Percentiles rank a stretch among this genome's conserved stretches.
Evolutionary conservation across 2,113 vertebrate species (phyloP).

Genomic region (Cynoglossus semilaevis): DNA sequence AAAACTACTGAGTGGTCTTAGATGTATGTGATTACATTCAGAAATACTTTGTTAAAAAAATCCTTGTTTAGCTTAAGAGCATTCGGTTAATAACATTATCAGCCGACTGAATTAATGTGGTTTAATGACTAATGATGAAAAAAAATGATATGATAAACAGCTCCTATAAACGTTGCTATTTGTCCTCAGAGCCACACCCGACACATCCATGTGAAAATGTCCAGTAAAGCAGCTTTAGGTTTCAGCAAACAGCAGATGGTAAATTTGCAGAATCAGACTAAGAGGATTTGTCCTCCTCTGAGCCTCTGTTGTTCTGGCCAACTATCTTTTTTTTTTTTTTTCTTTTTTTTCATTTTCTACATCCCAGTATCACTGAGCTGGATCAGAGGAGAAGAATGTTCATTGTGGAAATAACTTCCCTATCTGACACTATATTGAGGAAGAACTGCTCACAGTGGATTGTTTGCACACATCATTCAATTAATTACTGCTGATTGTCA

Average conservation of each 20-base stretch:
- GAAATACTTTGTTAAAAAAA: no score
- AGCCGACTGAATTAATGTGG: no score
- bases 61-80: no score
- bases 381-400: background rate
- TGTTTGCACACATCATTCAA: slow-evolving; percentile 8
- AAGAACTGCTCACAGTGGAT: no score
- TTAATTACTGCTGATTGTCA: background rate
- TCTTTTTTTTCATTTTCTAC: no score
- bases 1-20: no score
- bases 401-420: background rate
- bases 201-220: background rate
- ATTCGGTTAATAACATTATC: no score
- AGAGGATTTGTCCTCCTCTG: slow-evolving; percentile 51
- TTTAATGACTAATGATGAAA: no score
- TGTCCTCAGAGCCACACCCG: background rate
- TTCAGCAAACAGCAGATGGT: slow-evolving; percentile 41
- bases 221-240: slow-evolving; percentile 10
- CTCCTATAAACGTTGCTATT: no score
- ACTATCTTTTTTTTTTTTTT: background rate
- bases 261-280: slow-evolving; percentile 30
- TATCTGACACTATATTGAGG: no score
- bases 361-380: background rate
- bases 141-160: no score
- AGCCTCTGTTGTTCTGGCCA: background rate
- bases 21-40: no score